These are phyloP conservation scores for Dione vanillae DNA, from an alignment of 2,888 invertebrate genomes.

Conservation along the genomic window DNA sequence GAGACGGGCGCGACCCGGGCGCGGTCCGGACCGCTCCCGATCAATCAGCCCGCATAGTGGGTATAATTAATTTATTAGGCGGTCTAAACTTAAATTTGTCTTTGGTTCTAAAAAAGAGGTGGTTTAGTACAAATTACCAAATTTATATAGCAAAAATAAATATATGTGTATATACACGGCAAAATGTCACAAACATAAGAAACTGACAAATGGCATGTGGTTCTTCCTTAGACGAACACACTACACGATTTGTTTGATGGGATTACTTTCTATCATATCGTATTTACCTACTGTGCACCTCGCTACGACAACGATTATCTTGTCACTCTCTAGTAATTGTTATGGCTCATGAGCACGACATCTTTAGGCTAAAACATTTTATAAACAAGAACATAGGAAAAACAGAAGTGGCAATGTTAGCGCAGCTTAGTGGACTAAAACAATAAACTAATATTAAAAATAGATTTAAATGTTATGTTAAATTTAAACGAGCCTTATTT, in stretches of 20 bases:
- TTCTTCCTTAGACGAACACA: background rate
- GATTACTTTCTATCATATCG: conserved; percentile 26
- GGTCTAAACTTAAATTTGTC: conserved; percentile 46
- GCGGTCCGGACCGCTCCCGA: conserved; percentile 55
- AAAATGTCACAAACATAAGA: background rate
- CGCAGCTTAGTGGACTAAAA: conserved; percentile 28
- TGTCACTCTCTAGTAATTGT: conserved; percentile 36
- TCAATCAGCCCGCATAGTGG: conserved; percentile 66
- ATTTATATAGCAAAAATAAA: too few relatives aligned
- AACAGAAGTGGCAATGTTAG: conserved; percentile 30
- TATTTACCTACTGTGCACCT: conserved; percentile 12
- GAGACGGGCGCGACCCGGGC: conserved; percentile 58
- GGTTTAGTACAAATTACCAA: too few relatives aligned
- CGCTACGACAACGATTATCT: conserved; percentile 26
- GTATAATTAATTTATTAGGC: conserved; percentile 67
- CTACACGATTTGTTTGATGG: conserved; percentile 1
- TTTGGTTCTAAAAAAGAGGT: conserved; percentile 30
- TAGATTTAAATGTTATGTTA: conserved; percentile 62
- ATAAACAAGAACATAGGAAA: background rate
- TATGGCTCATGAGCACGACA: conserved; percentile 21
- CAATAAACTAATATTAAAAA: conserved; percentile 44
- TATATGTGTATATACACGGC: too few relatives aligned
- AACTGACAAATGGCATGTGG: background rate
- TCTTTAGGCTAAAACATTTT: conserved; percentile 9
- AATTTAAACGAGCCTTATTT: conserved; percentile 62